Evolutionary conservation across 2,113 vertebrate species (phyloP).

Genomic region (Numenius arquata): DNA sequence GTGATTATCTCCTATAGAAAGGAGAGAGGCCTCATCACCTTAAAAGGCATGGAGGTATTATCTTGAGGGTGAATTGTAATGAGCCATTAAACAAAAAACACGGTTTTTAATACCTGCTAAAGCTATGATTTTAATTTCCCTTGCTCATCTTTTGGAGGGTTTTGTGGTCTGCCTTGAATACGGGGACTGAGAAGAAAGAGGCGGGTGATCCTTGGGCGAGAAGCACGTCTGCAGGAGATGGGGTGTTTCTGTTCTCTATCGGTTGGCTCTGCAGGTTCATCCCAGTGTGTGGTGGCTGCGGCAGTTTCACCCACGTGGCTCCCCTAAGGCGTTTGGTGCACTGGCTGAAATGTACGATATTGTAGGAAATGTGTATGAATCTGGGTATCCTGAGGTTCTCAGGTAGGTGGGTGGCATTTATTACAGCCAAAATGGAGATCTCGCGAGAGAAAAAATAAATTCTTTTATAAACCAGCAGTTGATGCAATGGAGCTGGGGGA

Average conservation of each 20-base stretch:
- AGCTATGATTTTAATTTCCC: not conserved
- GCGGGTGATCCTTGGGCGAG: not conserved
- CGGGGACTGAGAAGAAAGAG: not conserved
- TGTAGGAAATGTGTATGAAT: not conserved
- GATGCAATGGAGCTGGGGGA: not conserved
- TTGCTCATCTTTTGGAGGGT: not conserved
- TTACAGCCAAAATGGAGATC: not conserved
- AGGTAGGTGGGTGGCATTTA: not conserved
- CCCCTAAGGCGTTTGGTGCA: not conserved
- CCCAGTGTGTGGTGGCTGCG: not conserved
- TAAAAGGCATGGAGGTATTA: not conserved
- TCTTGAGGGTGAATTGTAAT: not conserved
- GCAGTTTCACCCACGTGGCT: constrained; percentile 38
- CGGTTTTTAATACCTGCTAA: not conserved
- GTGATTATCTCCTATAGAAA: not conserved
- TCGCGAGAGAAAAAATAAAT: not conserved
- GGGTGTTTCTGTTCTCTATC: not conserved
- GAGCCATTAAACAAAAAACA: not conserved
- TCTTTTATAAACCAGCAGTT: not conserved
- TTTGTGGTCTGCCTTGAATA: not conserved
- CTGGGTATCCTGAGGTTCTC: not conserved
- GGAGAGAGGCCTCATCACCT: not conserved
- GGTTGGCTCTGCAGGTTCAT: not conserved
- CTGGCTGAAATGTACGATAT: not conserved
- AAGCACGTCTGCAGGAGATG: not conserved